These are phyloP conservation scores for Hemicentrotus pulcherrimus DNA, from an alignment of 35 echinoderm and acorn worm species.

Conservation along the genomic window DNA sequence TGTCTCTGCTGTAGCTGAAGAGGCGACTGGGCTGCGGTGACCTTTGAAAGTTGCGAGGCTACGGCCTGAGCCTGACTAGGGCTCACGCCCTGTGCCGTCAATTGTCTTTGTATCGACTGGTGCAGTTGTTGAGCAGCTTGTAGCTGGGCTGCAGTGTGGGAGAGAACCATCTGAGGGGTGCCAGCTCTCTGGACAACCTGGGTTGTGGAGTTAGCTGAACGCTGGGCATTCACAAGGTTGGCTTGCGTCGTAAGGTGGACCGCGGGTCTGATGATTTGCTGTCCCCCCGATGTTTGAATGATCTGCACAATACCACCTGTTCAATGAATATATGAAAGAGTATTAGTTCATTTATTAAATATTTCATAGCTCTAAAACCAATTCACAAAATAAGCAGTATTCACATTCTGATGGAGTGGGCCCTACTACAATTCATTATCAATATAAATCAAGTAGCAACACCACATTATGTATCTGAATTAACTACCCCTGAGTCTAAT, in stretches of 20 bases:
- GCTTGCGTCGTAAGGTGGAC: slow-evolving; percentile 53
- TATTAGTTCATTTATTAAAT: neutral
- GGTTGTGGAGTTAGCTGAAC: neutral
- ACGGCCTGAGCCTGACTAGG: slow-evolving; percentile 69
- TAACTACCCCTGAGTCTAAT: neutral
- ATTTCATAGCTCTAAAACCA: neutral
- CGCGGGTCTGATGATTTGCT: slow-evolving; percentile 67
- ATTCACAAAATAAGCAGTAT: neutral
- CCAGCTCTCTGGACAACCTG: slow-evolving; percentile 13
- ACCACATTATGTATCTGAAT: neutral
- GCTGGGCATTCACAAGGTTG: slow-evolving; percentile 25
- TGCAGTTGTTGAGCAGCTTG: slow-evolving; percentile 59
- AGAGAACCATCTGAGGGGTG: slow-evolving; percentile 46
- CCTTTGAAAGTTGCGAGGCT: slow-evolving; percentile 52
- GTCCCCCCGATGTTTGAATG: slow-evolving; percentile 74
- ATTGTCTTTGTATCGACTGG: neutral
- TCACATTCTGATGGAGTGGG: no score
- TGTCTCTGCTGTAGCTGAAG: slow-evolving; percentile 57
- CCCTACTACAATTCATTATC: no score
- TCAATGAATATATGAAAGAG: neutral
- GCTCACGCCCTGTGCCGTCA: slow-evolving; percentile 44
- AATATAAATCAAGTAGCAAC: neutral
- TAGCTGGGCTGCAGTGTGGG: slow-evolving; percentile 59
- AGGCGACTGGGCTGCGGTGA: slow-evolving; percentile 17
- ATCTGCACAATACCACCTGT: slow-evolving; percentile 78